phyloP scores from a whole-genome alignment of 2,888 invertebrate species.

The Brachyopa scutellaris region DNA sequence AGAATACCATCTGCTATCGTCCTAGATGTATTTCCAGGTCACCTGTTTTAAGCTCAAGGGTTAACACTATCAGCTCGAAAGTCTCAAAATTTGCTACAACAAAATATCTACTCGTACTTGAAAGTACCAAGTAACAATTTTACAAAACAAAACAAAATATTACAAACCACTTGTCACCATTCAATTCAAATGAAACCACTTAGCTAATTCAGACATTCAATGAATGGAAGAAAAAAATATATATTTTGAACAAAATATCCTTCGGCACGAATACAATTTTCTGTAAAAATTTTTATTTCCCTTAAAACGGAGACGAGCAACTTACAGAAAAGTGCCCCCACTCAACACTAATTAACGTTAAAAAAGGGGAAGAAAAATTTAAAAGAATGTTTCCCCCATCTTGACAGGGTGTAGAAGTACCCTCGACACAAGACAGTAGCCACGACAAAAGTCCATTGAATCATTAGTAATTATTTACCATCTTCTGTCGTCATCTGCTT shows the following conservation, averaged over 20 bases:
- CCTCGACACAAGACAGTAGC: constrained; percentile 30
- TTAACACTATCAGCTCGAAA: no score
- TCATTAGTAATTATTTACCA: constrained; percentile 63
- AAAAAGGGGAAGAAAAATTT: not conserved
- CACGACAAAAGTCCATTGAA: constrained; percentile 59
- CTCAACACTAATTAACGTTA: constrained; percentile 64
- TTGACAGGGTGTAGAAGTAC: constrained; percentile 2
- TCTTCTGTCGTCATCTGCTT: constrained; percentile 41
- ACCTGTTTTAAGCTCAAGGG: no score
- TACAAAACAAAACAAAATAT: no score
- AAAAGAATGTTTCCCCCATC: not conserved
- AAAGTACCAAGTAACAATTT: no score
- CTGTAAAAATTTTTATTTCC: constrained; percentile 37
- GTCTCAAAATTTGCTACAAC: no score
- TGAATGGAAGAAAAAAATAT: constrained; percentile 6
- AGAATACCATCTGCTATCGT: no score
- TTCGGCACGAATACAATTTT: constrained; percentile 10
- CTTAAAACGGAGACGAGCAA: not conserved
- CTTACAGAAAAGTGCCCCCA: constrained; percentile 40
- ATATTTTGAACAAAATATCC: not conserved
- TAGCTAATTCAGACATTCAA: constrained; percentile 31
- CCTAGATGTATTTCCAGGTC: no score
- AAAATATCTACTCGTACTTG: no score
- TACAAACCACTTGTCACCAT: constrained; percentile 9
- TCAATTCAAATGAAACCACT: constrained; percentile 40